Conservation (phyloP, 2,888 invertebrate species). For the Alloplasta piceator region DNA sequence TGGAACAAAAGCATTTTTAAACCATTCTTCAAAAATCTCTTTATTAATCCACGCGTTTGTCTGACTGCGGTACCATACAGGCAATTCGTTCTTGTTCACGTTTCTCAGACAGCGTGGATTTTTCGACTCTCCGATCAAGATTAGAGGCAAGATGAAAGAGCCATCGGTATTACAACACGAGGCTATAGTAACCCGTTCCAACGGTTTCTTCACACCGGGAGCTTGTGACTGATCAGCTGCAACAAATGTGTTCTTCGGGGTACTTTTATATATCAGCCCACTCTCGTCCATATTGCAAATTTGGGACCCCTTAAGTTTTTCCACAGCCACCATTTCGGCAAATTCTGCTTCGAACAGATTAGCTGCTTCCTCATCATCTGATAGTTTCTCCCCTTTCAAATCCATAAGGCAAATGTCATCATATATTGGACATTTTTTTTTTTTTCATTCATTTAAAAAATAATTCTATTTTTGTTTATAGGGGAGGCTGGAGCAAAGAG, state of each 20-base stretch:
- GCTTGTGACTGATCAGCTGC: slow-evolving; percentile 58
- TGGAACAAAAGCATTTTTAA: slow-evolving; percentile 53
- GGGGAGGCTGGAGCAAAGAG: slow-evolving; percentile 37
- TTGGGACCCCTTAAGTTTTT: slow-evolving; percentile 52
- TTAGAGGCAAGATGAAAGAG: slow-evolving; percentile 58
- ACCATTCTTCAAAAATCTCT: slow-evolving; percentile 61
- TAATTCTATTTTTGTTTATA: slow-evolving; percentile 45
- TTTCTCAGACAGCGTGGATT: slow-evolving; percentile 67
- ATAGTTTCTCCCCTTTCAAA: slow-evolving; percentile 64
- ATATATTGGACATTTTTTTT: slow-evolving; percentile 39
- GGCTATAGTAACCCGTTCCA: slow-evolving; percentile 65
- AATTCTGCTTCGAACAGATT: slow-evolving; percentile 61
- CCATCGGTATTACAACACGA: slow-evolving; percentile 66
- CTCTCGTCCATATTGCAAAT: slow-evolving; percentile 70
- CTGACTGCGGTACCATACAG: slow-evolving; percentile 66
- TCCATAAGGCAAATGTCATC: slow-evolving; percentile 46
- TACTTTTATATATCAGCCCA: slow-evolving; percentile 64
- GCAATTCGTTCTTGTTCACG: slow-evolving; percentile 60
- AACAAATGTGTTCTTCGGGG: slow-evolving; percentile 66
- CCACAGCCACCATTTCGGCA: slow-evolving; percentile 45
- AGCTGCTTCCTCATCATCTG: slow-evolving; percentile 63
- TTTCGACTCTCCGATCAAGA: slow-evolving; percentile 67
- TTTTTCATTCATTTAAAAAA: slow-evolving; percentile 37
- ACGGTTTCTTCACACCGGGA: slow-evolving; percentile 63
- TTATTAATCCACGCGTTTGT: slow-evolving; percentile 67